Evolutionary conservation across 2,888 invertebrate genomes (phyloP).

Genomic region (Tryphoninae sp.): DNA sequence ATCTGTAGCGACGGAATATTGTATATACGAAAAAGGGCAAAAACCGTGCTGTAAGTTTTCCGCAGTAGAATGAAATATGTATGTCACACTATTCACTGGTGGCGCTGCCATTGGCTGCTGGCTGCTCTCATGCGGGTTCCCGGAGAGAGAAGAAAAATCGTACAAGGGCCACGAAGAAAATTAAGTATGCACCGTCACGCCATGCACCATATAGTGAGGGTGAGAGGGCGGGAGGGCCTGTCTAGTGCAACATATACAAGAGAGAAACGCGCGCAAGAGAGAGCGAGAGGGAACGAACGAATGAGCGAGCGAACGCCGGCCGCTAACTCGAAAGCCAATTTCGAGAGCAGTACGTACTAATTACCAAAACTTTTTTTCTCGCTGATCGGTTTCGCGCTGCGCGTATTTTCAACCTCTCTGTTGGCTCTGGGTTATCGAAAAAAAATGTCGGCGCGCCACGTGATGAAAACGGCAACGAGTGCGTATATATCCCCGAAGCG

Average conservation of each 20-base stretch:
- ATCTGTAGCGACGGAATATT: conserved; percentile 22
- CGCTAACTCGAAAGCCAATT: conserved; percentile 43
- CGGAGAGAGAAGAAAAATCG: conserved; percentile 51
- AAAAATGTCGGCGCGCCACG: conserved; percentile 21
- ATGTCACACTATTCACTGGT: conserved; percentile 2
- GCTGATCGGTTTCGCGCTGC: conserved; percentile 17
- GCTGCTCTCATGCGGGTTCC: conserved; percentile 31
- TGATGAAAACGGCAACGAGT: conserved; percentile 14
- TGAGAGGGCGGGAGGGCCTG: not conserved
- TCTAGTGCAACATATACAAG: conserved; percentile 37
- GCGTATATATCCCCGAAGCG: not conserved
- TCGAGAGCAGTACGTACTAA: conserved; percentile 41
- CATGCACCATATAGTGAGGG: conserved; percentile 31
- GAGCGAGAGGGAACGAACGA: conserved; percentile 26
- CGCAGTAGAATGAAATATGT: conserved; percentile 46
- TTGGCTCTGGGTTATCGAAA: conserved; percentile 16
- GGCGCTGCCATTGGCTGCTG: conserved; percentile 1
- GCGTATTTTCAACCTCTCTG: not conserved
- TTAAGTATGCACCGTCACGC: conserved; percentile 59
- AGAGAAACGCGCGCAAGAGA: not conserved
- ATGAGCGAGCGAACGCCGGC: conserved; percentile 9
- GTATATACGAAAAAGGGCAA: conserved; percentile 1
- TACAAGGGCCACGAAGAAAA: conserved; percentile 45
- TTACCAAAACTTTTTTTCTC: conserved; percentile 45
- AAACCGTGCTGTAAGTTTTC: conserved; percentile 34